Evolutionary conservation across 2,113 vertebrate genomes (phyloP).

Genomic region (Rattus rattus): DNA sequence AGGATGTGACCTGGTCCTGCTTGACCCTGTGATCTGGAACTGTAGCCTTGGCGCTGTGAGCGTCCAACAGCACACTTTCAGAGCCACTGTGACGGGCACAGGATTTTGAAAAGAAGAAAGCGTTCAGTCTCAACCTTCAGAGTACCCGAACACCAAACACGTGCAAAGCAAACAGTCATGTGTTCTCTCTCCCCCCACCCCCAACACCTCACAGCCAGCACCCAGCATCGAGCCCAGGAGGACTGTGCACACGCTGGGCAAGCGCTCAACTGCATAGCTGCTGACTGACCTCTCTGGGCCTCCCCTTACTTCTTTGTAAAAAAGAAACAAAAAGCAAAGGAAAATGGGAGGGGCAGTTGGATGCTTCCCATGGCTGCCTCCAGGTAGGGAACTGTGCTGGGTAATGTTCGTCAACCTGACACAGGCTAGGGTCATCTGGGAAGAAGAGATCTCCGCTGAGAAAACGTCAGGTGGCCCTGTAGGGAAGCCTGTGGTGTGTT

Average conservation of each 20-base stretch:
- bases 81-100: not conserved
- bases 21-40: not conserved
- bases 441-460: not conserved
- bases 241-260: not conserved
- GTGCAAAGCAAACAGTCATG: not conserved
- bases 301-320: not conserved
- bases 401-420: not conserved
- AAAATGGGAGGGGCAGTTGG: not conserved
- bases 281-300: not conserved
- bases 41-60: not conserved
- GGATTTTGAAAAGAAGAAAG: not conserved
- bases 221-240: not conserved
- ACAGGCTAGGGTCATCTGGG: not conserved
- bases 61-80: not conserved
- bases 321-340: not conserved
- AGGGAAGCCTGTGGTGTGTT: not conserved
- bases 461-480: too few species aligned
- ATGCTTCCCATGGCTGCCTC: not conserved
- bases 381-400: not conserved
- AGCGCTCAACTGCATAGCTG: not conserved
- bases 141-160: too few species aligned
- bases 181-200: not conserved
- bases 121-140: not conserved
- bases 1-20: accelerated
- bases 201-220: not conserved